These are phyloP conservation scores for Larimichthys crocea DNA, from an alignment of 2,113 vertebrate genomes.

Conservation along the genomic window DNA sequence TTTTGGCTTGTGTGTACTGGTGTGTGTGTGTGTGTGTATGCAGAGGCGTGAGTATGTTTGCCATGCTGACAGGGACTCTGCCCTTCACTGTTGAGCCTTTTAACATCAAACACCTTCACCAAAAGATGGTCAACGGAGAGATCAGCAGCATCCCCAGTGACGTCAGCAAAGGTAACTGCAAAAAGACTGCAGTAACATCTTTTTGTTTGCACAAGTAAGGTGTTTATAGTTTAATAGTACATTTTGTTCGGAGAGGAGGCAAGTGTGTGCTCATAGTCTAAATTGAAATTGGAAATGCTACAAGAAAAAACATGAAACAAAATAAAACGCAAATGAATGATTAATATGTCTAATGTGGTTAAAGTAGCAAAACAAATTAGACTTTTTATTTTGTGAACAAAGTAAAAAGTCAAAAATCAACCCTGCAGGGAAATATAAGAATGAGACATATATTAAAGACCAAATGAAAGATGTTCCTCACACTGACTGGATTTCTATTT, in stretches of 20 bases:
- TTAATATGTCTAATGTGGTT: background rate
- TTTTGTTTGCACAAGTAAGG: background rate
- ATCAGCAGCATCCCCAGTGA: slow-evolving; percentile 85
- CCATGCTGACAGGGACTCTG: slow-evolving; percentile 87
- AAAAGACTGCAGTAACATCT: background rate
- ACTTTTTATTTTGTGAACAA: background rate
- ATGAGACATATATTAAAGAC: background rate
- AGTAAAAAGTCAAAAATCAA: background rate
- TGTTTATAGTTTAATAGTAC: background rate
- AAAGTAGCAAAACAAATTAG: background rate
- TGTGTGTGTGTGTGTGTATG: slow-evolving; percentile 78
- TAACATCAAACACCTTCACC: slow-evolving; percentile 89
- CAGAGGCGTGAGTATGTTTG: slow-evolving; percentile 89
- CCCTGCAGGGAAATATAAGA: background rate
- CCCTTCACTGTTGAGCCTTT: slow-evolving; percentile 88
- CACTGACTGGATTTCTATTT: background rate
- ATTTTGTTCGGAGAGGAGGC: background rate
- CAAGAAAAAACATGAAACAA: background rate
- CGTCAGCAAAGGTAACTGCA: slow-evolving; percentile 85
- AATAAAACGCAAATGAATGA: background rate
- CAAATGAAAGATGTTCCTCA: background rate
- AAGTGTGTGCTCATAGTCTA: background rate
- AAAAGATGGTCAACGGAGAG: slow-evolving; percentile 88
- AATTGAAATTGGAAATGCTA: background rate
- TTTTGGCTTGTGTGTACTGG: slow-evolving; percentile 5